A percentile compares a stretch with the other conserved stretches of the same genome.
phyloP scores from a whole-genome alignment of 1,140 invertebrate genomes.

The Hypsibius dujardini region DNA sequence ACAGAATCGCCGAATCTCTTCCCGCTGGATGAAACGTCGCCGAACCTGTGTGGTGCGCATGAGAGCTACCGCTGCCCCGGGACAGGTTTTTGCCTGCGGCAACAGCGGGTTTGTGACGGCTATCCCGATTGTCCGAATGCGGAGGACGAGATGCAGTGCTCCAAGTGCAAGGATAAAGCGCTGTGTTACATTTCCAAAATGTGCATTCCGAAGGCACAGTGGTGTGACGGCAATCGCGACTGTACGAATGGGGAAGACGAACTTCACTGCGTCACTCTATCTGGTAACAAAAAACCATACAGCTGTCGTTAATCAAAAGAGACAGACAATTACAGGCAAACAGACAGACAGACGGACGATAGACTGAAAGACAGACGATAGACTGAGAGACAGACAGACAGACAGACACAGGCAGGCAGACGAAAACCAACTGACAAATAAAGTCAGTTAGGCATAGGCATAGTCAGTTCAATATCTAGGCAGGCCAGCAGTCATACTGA shows the following conservation, averaged over 20 bases:
- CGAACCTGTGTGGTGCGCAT: neutral
- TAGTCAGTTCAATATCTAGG: no score
- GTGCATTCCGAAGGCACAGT: neutral
- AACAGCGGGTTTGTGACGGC: constrained; percentile 78
- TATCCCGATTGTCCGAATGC: constrained; percentile 66
- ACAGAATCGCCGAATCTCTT: neutral
- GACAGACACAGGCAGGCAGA: no score
- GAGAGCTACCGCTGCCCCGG: neutral
- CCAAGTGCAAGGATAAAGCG: neutral
- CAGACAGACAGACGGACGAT: no score
- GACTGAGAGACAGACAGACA: no score
- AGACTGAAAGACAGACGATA: no score
- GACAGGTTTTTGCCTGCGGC: constrained; percentile 62
- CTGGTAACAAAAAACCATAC: neutral
- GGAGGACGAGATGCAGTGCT: constrained; percentile 49
- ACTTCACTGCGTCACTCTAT: constrained; percentile 9
- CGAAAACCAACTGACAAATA: no score
- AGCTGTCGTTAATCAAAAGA: neutral
- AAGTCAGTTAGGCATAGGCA: no score
- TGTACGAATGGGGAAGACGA: constrained; percentile 10
- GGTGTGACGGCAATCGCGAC: neutral
- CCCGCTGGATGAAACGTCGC: neutral
- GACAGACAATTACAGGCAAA: neutral
- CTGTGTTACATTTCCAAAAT: constrained; percentile 12
- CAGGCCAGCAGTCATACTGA: no score